These are phyloP conservation scores for Ophraella communa DNA, from an alignment of 2,888 invertebrate species.

Conservation along the genomic window DNA sequence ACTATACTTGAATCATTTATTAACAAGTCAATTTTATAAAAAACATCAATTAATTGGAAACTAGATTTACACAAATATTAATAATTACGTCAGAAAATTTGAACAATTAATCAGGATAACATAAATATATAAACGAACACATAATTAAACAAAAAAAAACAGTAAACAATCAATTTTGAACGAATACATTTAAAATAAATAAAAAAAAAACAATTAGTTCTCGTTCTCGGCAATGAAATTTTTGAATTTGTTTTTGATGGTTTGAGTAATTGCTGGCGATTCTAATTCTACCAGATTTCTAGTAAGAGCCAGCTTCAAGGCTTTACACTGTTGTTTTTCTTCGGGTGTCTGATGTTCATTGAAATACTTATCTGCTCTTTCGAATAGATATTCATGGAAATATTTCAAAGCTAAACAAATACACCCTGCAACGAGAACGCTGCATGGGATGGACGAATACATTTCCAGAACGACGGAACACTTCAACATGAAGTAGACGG, in stretches of 20 bases:
- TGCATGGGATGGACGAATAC: slow-evolving; percentile 1
- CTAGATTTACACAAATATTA: no score
- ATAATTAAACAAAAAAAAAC: no score
- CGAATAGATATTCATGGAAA: not conserved
- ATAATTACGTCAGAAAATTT: no score
- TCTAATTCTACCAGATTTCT: no score
- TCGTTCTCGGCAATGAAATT: no score
- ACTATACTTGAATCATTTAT: not conserved
- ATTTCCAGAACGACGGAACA: slow-evolving; percentile 1
- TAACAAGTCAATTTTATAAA: not conserved
- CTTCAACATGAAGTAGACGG: slow-evolving; percentile 17
- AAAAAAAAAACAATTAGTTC: no score
- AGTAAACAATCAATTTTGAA: not conserved
- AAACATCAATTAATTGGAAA: not conserved
- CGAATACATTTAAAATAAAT: not conserved
- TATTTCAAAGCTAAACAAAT: slow-evolving; percentile 11
- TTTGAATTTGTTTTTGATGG: no score
- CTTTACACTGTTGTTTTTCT: slow-evolving; percentile 4
- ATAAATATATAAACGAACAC: no score
- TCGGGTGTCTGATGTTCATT: not conserved
- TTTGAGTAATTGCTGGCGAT: no score
- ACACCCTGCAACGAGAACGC: slow-evolving; percentile 8
- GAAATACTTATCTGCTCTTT: slow-evolving; percentile 6
- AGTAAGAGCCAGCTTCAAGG: no score
- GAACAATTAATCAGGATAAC: no score